Base-by-base conservation (phyloP, 2,113 vertebrate genomes). In the Laticauda laticaudata region DNA sequence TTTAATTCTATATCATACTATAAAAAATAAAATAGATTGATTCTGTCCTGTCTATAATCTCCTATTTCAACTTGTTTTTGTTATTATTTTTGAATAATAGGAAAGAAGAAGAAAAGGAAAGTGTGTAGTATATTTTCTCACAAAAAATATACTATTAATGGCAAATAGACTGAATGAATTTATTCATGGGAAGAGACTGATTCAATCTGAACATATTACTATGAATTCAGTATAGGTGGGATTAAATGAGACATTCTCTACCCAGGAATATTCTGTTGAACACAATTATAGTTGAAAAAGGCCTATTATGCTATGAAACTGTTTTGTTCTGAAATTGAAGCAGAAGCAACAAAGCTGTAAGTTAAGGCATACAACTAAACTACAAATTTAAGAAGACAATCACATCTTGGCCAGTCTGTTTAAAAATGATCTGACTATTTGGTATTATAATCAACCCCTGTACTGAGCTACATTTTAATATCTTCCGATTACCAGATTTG, bases 31-130 rank as follows among this genome's bases (percentile, higher is more conserved):
- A 3, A 75, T 55, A 5, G 92, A 45, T 48, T 43, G 90, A 89
- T 85, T 5, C 87, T 48, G 2, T 69, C 59, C 34, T n/a, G 0
- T 34, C 75, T 81, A 89, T 39, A 6, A 87, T 92, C 5, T 87
- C 91, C 91, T 61, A 75, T 90, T 93, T 94, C 90, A 92, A 90
- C 29, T 34, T 59, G 15, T 10, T 91, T 34, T 21, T 69, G 48
- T n/a, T 75, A 87, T 34, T 92, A 69, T 91, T 95, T 91, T 61
- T 0, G 14, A n/a, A 88, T 69, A 29, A 88, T 26, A 88, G 48
- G 12, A 21, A 29, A 55, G 15, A 88, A 29, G 23, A 45, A 51
- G 21, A 87, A 26, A 48, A 5, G 14, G 45, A 87, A 64, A 64
- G 10, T 64, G n/a, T n/a, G n/a, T 69, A n/a, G 29, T 64, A 5